Evolutionary conservation across 1,140 invertebrate species (phyloP), one percentile per base, ranked within the genome.

Genomic region (Drosophila trapezifrons): DNA sequence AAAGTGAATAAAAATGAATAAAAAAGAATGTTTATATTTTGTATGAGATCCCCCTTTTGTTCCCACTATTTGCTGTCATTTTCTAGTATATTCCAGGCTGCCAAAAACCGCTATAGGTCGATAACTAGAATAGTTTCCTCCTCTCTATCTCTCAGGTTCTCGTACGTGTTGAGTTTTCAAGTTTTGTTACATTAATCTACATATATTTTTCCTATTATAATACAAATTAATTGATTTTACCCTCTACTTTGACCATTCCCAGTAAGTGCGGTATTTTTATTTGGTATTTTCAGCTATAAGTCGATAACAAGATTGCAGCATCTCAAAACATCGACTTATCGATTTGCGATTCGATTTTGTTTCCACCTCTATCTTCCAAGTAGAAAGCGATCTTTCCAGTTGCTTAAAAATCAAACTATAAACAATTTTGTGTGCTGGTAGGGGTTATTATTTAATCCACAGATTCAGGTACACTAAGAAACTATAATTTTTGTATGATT

Each of bases 1-100:
- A 8, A 38, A 17, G 2, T 22, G n/a, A 65, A 67, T 65, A 51
- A 64, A 67, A 12, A 13, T 27, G 29, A 32, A 32, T 32, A 12
- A 32, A 32, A 32, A 2, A 32, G 2, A 29, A 29, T 32, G 29
- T 32, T 32, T 32, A 10, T 32, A 32, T 32, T 32, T 32, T 32
- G 10, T 3, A 10, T 10, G 29, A 32, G 29, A 25, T 46, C 20
- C 20, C 20, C 13, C 45, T 8, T n/a, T 25, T 25, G 8, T 2
- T n/a, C 22, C 9, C 46, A 0, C 10, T 27, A n/a, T 47, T 17
- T 25, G 9, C 29, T 32, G 29, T 2, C 9, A 10, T 32, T 32
- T 32, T 4, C 29, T 4, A 3, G 29, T 32, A 32, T 32, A 10
- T 12, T 32, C 9, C 10, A 10, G 29, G 29, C 9, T 12, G 29